A percentile compares a stretch with the other conserved stretches of the same genome.
phyloP scores from a whole-genome alignment of 2,888 invertebrate genomes.

The Macrophya annulata region DNA sequence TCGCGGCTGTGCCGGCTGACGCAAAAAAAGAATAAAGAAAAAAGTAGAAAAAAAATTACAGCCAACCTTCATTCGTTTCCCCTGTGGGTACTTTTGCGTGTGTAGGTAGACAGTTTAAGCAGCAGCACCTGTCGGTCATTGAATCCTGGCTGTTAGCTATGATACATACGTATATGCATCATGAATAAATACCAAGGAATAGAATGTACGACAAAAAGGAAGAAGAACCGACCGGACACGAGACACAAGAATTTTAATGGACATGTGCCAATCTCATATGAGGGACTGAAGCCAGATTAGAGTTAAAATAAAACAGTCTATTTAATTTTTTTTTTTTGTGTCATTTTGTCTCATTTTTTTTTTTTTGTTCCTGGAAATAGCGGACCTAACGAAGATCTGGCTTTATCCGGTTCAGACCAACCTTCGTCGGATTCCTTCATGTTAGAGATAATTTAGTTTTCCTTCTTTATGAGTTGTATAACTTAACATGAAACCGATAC shows the following conservation, averaged over 20 bases:
- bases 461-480: not conserved
- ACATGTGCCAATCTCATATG: constrained; percentile 38
- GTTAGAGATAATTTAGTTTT: not conserved
- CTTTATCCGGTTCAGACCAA: constrained; percentile 69
- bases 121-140: constrained; percentile 53
- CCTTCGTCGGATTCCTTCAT: constrained; percentile 33
- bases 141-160: constrained; percentile 39
- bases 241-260: constrained; percentile 30
- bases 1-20: constrained; percentile 36
- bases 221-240: not conserved
- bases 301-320: constrained; percentile 44
- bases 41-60: constrained; percentile 33
- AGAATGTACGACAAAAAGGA: constrained; percentile 20
- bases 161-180: not conserved
- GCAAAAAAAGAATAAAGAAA: not conserved
- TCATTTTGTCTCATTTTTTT: constrained; percentile 36
- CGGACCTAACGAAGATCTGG: constrained; percentile 62
- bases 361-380: constrained; percentile 43
- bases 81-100: not conserved
- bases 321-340: not conserved
- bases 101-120: constrained; percentile 35
- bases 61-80: constrained; percentile 41
- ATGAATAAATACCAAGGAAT: constrained; percentile 23
- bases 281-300: constrained; percentile 6
- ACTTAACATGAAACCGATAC: not conserved